These are phyloP conservation scores for Mionectes macconnelli DNA, from an alignment of 2,113 vertebrate species.

Conservation along the genomic window DNA sequence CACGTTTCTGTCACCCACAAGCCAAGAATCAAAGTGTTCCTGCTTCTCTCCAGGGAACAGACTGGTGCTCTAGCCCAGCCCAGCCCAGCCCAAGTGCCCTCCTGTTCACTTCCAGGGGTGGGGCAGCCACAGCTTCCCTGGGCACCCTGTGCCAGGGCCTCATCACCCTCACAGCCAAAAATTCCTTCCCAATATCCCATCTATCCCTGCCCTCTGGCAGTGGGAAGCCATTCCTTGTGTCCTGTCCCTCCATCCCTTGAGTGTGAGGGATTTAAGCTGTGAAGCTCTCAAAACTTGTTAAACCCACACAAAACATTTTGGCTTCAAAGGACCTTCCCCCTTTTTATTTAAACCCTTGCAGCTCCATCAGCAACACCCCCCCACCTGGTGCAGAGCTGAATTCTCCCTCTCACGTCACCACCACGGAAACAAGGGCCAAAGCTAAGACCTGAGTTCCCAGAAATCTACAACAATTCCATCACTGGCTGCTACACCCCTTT, in stretches of 20 bases:
- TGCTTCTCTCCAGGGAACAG: too few species aligned
- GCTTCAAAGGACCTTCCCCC: background rate
- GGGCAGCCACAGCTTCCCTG: background rate
- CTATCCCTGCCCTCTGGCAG: too few species aligned
- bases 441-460: background rate
- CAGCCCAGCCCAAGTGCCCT: too few species aligned
- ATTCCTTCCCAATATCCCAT: background rate
- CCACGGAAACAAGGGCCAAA: background rate
- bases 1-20: background rate
- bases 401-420: background rate
- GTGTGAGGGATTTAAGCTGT: background rate
- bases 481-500: constrained; percentile 10
- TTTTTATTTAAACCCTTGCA: background rate
- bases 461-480: background rate
- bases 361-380: background rate
- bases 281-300: background rate
- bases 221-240: background rate
- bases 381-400: background rate
- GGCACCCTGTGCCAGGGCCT: background rate
- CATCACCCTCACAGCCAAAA: accelerated
- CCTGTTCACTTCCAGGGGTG: too few species aligned
- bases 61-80: too few species aligned
- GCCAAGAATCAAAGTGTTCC: background rate
- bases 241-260: background rate
- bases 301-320: background rate